Base-by-base conservation (phyloP, 2,888 invertebrate species). In the Quadriops clusia region DNA sequence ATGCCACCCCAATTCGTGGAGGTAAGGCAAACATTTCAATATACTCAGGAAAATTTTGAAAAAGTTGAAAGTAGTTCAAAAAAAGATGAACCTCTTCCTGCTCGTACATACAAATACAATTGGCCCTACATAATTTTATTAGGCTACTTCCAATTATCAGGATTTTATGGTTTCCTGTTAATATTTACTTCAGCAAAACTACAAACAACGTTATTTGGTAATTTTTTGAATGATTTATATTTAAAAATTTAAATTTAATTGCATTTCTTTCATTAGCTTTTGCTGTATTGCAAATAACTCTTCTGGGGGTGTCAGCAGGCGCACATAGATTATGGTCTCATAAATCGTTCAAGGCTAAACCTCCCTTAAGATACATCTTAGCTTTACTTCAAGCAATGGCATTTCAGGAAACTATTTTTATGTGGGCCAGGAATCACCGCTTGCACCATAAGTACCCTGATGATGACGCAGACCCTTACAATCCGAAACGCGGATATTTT, bases 251-350 rank as follows among this genome's bases (percentile, higher is more conserved):
- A 8, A 18, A 18, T 18, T 7, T 18, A 7, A 7, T 18, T 18
- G 7, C 14, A 6, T 10, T 16, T 24, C 8, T 18, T 6, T 7
- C 6, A 18, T 18, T 18, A 18, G 6, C 8, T 18, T 8, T 18
- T 8, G 6, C n/a, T n/a, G n/a, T n/a, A n/a, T n/a, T n/a, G n/a
- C n/a, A n/a, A n/a, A n/a, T n/a, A n/a, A n/a, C n/a, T n/a, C n/a
- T n/a, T n/a, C 58, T 91, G 37, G 91, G 93, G 11, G 85, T 93
- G 44, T 93, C 93, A 10, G 91, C 89, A 17, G 93, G 93, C 17
- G 87, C 86, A 3, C 93, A 93, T 61, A 67, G 93, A 42, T 70
- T 90, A 16, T 93, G 90, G 90, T 73, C 90, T 2, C 93, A 93
- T 63, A 76, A 82, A 49, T 74, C 87, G 1, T 93, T 89, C 65